Base-by-base conservation (phyloP, 2,888 invertebrate genomes). In the Hirtodrosophila trivittata region DNA sequence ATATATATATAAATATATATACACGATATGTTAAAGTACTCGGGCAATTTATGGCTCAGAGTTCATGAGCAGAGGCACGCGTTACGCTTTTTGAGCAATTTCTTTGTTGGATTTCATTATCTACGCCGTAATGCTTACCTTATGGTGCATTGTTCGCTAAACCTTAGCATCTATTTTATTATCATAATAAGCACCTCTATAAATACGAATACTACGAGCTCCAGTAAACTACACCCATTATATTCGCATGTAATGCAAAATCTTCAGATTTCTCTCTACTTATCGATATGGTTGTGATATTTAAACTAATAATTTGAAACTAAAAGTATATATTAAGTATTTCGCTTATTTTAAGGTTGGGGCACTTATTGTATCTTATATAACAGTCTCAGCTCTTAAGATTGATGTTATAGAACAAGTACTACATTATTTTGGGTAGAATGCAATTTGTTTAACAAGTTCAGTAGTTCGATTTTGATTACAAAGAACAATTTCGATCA, bases 11-110 rank as follows among this genome's bases (percentile, higher is more conserved):
- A 47, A 21, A 21, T 32, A 46, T 14, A 8, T 37, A 26, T 14
- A 9, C 25, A 28, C 32, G 21, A n/a, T 18, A 3, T 21, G 13
- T 21, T n/a, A 41, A 37, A 25, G 25, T 28, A n/a, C 10, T 14
- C 16, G 33, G 75, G 75, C 75, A 84, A 86, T 82, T 87, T 85
- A 76, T 82, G 65, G 74, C 77, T 35, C 69, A 85, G 78, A 83
- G 83, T 83, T 83, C 87, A 83, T 87, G 76, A 78, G 51, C 77
- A 76, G 51, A 59, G 60, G 37, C 42, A 35, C 26, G 65, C 86
- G 86, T 83, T 76, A 87, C 83, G 83, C 70, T 82, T 85, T 78
- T 76, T 82, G 86, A 74, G 72, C 87, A 82, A 58, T 81, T 84
- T 77, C 77, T 81, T 73, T 67, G 73, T 66, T 65, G 66, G 73